phyloP scores from a whole-genome alignment of 2,888 invertebrate species.

The Rugalucina vietnamica region DNA sequence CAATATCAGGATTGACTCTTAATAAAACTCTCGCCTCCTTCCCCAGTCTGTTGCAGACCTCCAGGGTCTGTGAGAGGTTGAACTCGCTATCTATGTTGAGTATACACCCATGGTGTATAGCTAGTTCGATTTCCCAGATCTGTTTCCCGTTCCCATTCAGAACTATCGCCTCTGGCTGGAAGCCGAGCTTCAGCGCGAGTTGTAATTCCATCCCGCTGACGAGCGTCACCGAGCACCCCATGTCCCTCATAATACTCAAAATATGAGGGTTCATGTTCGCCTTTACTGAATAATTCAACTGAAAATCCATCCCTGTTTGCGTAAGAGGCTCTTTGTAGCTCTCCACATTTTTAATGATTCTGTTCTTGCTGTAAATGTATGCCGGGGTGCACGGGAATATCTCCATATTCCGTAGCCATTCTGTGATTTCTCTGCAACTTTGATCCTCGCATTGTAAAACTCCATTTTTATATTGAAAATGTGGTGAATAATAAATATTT shows the following conservation, averaged over 20 bases:
- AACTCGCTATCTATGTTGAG: constrained; percentile 84
- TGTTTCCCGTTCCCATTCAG: constrained; percentile 84
- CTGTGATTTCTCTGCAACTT: constrained; percentile 47
- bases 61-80: constrained; percentile 80
- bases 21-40: constrained; percentile 77
- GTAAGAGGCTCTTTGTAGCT: constrained; percentile 65
- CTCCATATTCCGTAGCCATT: constrained; percentile 14
- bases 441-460: constrained; percentile 66
- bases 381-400: constrained; percentile 56
- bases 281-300: constrained; percentile 82
- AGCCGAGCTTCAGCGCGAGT: constrained; percentile 81
- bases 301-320: constrained; percentile 42
- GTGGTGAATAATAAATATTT: not conserved
- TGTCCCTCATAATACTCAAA: constrained; percentile 72
- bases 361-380: constrained; percentile 77
- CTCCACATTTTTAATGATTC: constrained; percentile 71
- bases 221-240: constrained; percentile 72
- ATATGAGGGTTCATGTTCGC: constrained; percentile 81
- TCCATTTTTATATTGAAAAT: constrained; percentile 43
- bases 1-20: constrained; percentile 81
- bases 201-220: constrained; percentile 84
- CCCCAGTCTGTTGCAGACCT: constrained; percentile 64
- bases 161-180: constrained; percentile 77
- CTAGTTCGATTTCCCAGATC: constrained; percentile 82
- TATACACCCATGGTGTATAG: constrained; percentile 79